These are phyloP conservation scores for Chrysogorgia sp. DNA, from an alignment of 92 coral and sea anemone species.

Conservation along the genomic window DNA sequence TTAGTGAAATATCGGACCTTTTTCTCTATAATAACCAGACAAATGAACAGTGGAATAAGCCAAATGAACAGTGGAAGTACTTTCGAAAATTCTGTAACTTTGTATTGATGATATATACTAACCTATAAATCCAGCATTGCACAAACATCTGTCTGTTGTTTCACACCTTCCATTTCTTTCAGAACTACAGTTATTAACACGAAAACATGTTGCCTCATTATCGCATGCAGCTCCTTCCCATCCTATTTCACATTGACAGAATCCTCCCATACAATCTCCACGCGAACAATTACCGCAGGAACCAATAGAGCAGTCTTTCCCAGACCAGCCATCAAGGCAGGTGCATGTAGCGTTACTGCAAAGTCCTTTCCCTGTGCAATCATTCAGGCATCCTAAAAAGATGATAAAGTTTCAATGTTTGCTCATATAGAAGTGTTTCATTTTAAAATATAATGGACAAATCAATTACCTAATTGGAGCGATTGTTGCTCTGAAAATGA, in stretches of 20 bases:
- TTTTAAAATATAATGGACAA: not conserved
- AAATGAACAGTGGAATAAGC: no score
- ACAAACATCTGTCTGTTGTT: constrained; percentile 61
- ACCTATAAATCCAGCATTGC: constrained; percentile 65
- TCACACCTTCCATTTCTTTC: constrained; percentile 57
- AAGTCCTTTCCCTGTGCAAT: constrained; percentile 72
- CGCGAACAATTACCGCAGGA: constrained; percentile 60
- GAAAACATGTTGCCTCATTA: constrained; percentile 51
- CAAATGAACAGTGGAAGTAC: no score
- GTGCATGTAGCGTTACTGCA: constrained; percentile 62
- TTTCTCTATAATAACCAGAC: no score
- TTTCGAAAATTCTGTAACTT: no score
- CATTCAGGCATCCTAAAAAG: constrained; percentile 57
- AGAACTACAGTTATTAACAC: constrained; percentile 67
- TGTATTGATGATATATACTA: no score
- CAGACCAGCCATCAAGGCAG: constrained; percentile 73
- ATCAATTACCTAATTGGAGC: constrained; percentile 52
- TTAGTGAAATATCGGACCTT: no score
- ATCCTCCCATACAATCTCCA: constrained; percentile 64
- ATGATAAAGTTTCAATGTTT: not conserved
- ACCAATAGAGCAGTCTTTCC: constrained; percentile 64
- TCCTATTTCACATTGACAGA: constrained; percentile 66
- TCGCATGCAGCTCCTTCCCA: constrained; percentile 70
- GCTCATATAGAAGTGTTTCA: not conserved
- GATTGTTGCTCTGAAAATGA: constrained; percentile 64